Base-by-base conservation (phyloP, 2,888 invertebrate genomes). In the Timema podura region DNA sequence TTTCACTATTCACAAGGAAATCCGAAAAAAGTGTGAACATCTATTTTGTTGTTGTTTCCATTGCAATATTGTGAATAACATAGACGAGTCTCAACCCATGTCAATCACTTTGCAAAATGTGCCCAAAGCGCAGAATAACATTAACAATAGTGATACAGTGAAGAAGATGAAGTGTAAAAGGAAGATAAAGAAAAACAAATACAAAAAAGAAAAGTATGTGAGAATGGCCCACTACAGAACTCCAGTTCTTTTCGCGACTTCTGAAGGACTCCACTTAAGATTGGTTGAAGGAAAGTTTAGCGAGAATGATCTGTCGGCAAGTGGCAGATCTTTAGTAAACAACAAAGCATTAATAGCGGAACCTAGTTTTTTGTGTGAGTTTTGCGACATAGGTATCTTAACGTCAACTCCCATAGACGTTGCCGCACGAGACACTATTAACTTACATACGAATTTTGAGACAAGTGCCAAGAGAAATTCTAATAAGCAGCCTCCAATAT, bases 211-310 rank as follows among this genome's bases (percentile, higher is more conserved):
- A 30, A 64, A 68, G 8, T 68, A 75, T 15, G 70, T 72, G 44
- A 67, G 75, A 11, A 74, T 75, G n/a, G 72, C 76, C 10, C 74
- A 74, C 59, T 73, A 73, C 64, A 74, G 73, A 15, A 77, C 77
- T 1, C 78, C 77, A 7, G 77, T 78, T 7, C 70, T 78, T 10
- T 78, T 76, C 64, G 76, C 78, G 13, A 78, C 78, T 0, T 76
- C 78, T 0, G 77, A 77, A 64, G 78, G 78, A 6, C 73, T 78
- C 10, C 77, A 78, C 65, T 71, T 78, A 59, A 73, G 78, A 30
- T 68, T 75, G 2, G 64, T 74, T 9, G 73, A 74, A 6, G 75
- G 72, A 30, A 10, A 70, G 6, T 16, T 51, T 2, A 45, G 48
- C 59, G 16, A 64, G 10, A 8, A 48, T 11, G 47, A 16, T 2